These are phyloP conservation scores for Acrocephalus scirpaceus DNA, from an alignment of 2,797 vertebrate species.

Conservation along the genomic window DNA sequence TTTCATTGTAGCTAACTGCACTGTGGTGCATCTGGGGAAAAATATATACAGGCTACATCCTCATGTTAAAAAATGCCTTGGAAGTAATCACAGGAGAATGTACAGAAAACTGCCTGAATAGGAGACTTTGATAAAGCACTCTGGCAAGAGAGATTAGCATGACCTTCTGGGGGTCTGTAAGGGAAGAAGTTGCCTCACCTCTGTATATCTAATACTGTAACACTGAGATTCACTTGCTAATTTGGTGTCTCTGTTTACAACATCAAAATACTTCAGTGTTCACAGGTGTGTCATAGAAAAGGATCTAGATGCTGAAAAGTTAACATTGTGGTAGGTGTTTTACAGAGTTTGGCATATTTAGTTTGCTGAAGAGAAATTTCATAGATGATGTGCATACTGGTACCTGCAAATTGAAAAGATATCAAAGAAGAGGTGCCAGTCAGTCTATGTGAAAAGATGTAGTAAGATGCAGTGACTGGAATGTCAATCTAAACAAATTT, in stretches of 20 bases:
- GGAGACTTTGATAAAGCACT: neutral
- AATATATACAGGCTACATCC: neutral
- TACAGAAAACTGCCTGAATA: neutral
- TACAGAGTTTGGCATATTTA: neutral
- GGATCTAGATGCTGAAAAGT: neutral
- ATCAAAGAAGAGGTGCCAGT: neutral
- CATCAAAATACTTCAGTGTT: neutral
- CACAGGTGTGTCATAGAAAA: neutral
- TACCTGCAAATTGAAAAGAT: neutral
- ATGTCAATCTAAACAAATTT: neutral
- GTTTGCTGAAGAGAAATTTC: neutral
- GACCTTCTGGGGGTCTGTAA: neutral
- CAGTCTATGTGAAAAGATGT: neutral
- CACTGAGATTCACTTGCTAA: neutral
- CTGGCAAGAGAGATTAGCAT: neutral
- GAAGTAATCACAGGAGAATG: neutral
- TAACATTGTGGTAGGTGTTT: neutral
- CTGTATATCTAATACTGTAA: neutral
- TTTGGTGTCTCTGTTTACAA: neutral
- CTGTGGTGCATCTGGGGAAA: neutral
- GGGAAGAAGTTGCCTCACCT: neutral
- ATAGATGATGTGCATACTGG: neutral
- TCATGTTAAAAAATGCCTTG: neutral
- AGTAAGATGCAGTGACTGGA: neutral
- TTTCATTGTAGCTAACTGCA: neutral